Base-by-base conservation (phyloP, 2,888 invertebrate genomes). In the Drosophila eohydei region DNA sequence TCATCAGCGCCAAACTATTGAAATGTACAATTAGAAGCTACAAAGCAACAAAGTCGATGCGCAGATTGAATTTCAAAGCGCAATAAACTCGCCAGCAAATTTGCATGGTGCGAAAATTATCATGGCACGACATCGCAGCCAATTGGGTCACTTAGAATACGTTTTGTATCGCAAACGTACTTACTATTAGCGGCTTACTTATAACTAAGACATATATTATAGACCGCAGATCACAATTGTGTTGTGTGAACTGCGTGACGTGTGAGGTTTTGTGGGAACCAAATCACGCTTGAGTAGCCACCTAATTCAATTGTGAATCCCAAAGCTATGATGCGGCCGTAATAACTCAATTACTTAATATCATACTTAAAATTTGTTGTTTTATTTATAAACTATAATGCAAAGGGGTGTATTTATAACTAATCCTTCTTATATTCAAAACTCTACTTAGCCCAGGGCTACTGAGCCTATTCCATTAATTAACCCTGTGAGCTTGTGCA, bases 61-160 rank as follows among this genome's bases (percentile, higher is more conserved):
- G 58, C 44, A 58, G 54, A 64, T 58, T 58, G 57, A 71, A 66
- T 62, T 72, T 41, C 57, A 74, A 83, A 78, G 78, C 81, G 83
- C 79, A 86, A 83, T 86, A 83, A 74, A 80, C 63, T 58, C 50
- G 75, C 68, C 62, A 28, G 62, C 46, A 66, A 77, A 88, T 89
- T 84, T 73, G 77, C 88, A 82, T 74, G 69, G 86, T 89, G 84
- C 64, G 83, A 85, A 85, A 89, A 85, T 89, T 85, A 82, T 80
- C 84, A 70, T 70, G 16, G 57, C 74, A 86, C 81, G 87, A 81
- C 83, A 52, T 16, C 48, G 30, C 46, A 60, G 54, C 60, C 70
- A 86, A 83, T 70, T 86, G 81, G 81, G 87, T 62, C 78, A 81
- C 26, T 68, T 51, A 43, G 34, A 58, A 65, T 38, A 50, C 9